Evolutionary conservation across 2,113 vertebrate species (phyloP).

Genomic region (Paramisgurnus dabryanus): DNA sequence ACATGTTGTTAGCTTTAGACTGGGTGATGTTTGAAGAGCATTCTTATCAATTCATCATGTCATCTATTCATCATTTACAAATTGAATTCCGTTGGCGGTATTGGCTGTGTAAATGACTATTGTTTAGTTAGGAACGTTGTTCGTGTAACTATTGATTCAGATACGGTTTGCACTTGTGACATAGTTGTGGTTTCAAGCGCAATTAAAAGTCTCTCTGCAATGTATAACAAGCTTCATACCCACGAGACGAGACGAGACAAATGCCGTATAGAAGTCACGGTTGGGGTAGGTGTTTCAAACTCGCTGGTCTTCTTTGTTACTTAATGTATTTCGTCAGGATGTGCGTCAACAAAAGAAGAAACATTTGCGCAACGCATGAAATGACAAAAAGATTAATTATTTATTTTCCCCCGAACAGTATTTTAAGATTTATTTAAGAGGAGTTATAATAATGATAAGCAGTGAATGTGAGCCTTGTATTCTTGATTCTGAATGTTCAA

Average conservation of each 20-base stretch:
- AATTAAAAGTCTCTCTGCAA: conserved; percentile 36
- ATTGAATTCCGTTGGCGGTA: too few species aligned
- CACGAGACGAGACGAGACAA: conserved; percentile 42
- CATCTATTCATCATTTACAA: background rate
- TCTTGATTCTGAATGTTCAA: background rate
- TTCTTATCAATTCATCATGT: background rate
- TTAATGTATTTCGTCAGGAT: background rate
- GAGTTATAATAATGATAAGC: background rate
- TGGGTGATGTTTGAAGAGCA: too few species aligned
- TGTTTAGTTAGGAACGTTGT: background rate
- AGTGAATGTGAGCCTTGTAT: background rate
- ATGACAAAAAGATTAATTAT: too few species aligned
- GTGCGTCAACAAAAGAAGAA: too few species aligned
- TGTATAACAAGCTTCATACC: conserved; percentile 9
- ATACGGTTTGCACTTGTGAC: too few species aligned
- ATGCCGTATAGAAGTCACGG: background rate
- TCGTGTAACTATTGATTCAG: background rate
- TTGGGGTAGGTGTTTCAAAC: background rate
- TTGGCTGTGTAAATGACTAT: too few species aligned
- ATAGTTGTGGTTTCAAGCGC: conserved; percentile 28
- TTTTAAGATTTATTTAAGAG: too few species aligned
- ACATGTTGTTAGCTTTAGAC: too few species aligned
- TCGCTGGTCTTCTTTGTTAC: conserved; percentile 1
- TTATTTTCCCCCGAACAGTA: too few species aligned
- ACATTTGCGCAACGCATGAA: too few species aligned